Percentiles rank a stretch among this genome's conserved stretches.
These are phyloP conservation scores for Dolichopus griseipennis DNA, from an alignment of 2,888 invertebrate species.

Conservation along the genomic window DNA sequence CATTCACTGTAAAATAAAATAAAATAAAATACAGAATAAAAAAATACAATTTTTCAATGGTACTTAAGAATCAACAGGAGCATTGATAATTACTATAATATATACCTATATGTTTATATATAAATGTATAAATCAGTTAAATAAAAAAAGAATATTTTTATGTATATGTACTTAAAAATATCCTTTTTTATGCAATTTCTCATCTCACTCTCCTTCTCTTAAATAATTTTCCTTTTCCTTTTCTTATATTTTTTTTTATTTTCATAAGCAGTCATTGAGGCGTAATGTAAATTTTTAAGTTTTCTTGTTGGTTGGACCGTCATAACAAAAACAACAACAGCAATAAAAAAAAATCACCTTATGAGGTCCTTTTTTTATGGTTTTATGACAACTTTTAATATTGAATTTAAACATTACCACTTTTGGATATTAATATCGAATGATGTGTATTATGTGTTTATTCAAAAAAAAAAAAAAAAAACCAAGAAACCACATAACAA, in stretches of 20 bases:
- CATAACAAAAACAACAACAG: background rate
- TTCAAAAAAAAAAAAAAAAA: background rate
- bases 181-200: background rate
- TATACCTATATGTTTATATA: background rate
- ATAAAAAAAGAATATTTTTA: no score
- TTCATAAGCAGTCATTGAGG: background rate
- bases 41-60: background rate
- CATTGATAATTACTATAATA: background rate
- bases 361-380: conserved; percentile 3
- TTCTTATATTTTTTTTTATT: background rate
- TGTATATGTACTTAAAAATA: background rate
- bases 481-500: background rate
- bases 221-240: no score
- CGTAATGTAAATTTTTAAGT: background rate
- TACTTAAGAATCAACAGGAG: background rate
- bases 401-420: no score
- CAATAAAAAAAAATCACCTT: background rate
- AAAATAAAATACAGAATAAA: no score
- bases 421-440: no score
- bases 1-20: background rate
- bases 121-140: background rate
- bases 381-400: background rate
- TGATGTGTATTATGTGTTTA: no score
- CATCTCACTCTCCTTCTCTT: background rate
- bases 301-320: background rate